Evolutionary conservation across 1,140 invertebrate species (phyloP).

Genomic region (Bombus sibiricus): DNA sequence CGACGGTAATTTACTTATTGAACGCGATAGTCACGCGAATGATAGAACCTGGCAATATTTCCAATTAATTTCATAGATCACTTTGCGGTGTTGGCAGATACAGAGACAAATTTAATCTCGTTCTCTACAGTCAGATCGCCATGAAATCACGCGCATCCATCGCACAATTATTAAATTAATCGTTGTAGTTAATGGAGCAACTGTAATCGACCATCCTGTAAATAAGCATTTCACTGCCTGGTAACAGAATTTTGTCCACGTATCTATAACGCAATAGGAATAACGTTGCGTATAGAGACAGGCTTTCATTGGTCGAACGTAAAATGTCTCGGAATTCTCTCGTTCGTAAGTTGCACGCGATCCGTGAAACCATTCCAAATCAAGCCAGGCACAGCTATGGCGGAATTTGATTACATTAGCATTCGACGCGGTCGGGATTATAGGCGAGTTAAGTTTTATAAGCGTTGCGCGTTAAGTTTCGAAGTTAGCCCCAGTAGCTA

Average conservation of each 20-base stretch:
- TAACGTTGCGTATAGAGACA: background rate
- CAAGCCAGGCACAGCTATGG: background rate
- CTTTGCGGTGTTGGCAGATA: background rate
- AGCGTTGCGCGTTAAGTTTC: background rate
- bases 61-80: slow-evolving; percentile 30
- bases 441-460: slow-evolving; percentile 13
- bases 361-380: background rate
- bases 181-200: slow-evolving; percentile 24
- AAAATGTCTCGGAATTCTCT: too few relatives aligned
- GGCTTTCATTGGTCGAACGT: background rate
- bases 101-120: slow-evolving; percentile 15
- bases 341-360: background rate
- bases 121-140: background rate
- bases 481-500: background rate
- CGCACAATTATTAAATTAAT: slow-evolving; percentile 22
- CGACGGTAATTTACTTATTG: background rate
- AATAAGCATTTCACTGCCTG: background rate
- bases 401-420: slow-evolving; percentile 21
- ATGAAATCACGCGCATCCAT: background rate
- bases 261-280: background rate
- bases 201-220: background rate
- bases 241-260: too few relatives aligned
- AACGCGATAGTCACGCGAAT: background rate
- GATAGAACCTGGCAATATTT: slow-evolving; percentile 8
- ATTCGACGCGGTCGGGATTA: slow-evolving; percentile 16